Conservation (phyloP, 2,888 invertebrate species). For the Timema podura region DNA sequence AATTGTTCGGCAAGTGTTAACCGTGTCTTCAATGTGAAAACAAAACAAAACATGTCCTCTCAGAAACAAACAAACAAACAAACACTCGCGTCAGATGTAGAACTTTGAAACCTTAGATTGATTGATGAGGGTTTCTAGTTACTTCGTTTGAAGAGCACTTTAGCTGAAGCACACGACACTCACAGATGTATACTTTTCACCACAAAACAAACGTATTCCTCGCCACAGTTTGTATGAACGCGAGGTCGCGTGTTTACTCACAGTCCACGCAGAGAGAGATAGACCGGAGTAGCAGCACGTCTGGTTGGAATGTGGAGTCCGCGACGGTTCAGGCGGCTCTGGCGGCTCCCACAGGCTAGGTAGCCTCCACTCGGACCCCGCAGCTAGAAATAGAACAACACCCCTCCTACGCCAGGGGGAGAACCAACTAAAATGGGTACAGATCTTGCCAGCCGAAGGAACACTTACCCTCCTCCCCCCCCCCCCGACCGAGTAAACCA, state of each 20-base stretch:
- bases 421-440: conserved; percentile 14
- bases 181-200: no score
- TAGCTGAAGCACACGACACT: not conserved
- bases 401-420: conserved; percentile 4
- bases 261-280: not conserved
- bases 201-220: no score
- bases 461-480: no score
- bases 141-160: conserved; percentile 3
- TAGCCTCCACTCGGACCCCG: conserved; percentile 17
- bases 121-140: not conserved
- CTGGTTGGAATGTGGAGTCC: conserved; percentile 31
- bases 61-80: no score
- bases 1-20: no score
- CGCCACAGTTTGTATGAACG: no score
- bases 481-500: no score
- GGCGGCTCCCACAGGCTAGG: conserved; percentile 12
- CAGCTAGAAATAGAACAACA: conserved; percentile 20
- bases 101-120: no score
- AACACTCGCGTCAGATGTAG: no score
- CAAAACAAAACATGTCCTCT: no score
- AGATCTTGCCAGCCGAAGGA: conserved; percentile 10
- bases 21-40: no score
- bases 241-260: no score
- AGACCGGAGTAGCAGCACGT: conserved; percentile 14
- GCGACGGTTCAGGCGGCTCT: conserved; percentile 29